Conservation (phyloP, 2,888 invertebrate genomes). For the Amphimallon solstitiale region DNA sequence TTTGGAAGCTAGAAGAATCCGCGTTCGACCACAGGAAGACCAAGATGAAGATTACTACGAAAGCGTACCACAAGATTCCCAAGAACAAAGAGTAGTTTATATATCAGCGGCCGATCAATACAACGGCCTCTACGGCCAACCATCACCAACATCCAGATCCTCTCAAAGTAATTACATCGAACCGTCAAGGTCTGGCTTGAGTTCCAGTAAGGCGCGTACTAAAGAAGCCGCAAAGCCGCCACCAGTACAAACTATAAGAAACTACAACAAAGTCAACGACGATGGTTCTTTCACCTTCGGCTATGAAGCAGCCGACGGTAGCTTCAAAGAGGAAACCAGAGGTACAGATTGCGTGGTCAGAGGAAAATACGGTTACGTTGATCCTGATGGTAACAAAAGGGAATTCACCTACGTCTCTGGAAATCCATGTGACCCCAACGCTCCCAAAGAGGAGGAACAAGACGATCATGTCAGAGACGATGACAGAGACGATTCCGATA, state of each 20-base stretch:
- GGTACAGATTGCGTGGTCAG: slow-evolving; percentile 88
- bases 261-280: slow-evolving; percentile 85
- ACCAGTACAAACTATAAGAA: slow-evolving; percentile 83
- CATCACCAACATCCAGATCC: slow-evolving; percentile 54
- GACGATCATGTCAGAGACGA: slow-evolving; percentile 65
- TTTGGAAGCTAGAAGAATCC: slow-evolving; percentile 64
- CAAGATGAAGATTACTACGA: slow-evolving; percentile 64
- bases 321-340: slow-evolving; percentile 87
- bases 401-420: slow-evolving; percentile 89
- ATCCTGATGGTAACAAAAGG: slow-evolving; percentile 86
- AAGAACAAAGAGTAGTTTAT: slow-evolving; percentile 58
- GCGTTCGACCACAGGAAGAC: slow-evolving; percentile 62
- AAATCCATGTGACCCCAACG: slow-evolving; percentile 86
- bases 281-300: slow-evolving; percentile 88
- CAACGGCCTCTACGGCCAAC: slow-evolving; percentile 64
- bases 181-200: slow-evolving; percentile 31
- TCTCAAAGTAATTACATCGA: slow-evolving; percentile 57
- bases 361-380: slow-evolving; percentile 88
- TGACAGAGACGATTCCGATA: slow-evolving; percentile 66
- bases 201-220: slow-evolving; percentile 53
- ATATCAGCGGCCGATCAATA: slow-evolving; percentile 63
- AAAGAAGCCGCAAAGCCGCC: slow-evolving; percentile 74
- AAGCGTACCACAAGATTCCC: slow-evolving; percentile 60
- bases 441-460: slow-evolving; percentile 75
- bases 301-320: slow-evolving; percentile 86